Evolutionary conservation across 2,113 vertebrate species (phyloP), one percentile per base, ranked within the genome.

Genomic region (Conger conger): DNA sequence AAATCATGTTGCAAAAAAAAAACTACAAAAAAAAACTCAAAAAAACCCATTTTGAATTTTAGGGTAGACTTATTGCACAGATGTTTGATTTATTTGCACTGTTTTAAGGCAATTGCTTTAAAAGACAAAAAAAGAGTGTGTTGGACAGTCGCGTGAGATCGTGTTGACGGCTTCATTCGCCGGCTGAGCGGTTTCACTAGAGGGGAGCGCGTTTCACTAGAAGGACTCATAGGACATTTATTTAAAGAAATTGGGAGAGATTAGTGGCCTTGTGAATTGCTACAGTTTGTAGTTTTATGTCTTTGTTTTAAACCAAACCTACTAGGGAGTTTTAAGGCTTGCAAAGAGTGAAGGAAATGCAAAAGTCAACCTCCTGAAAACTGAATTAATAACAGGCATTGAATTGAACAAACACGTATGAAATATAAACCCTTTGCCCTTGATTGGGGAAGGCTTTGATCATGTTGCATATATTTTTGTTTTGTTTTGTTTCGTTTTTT

Each of bases 1-100:
- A 88, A 86, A 88, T 90, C 86, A 45, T 85, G 82, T 91, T 93
- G 91, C 84, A 60, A 84, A 84, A 84, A 68, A 88, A 54, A 79
- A n/a, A n/a, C n/a, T n/a, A n/a, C n/a, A n/a, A n/a, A n/a, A n/a
- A n/a, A n/a, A n/a, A n/a, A n/a, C n/a, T n/a, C n/a, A n/a, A n/a
- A n/a, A n/a, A n/a, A n/a, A n/a, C n/a, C n/a, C 87, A 85, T 88
- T 86, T 60, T 82, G 89, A 89, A 76, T 88, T 84, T 78, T 92
- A 92, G 92, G 84, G 86, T 90, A 90, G 94, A 92, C 89, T 36
- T 93, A 90, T 94, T 93, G 93, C 93, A 95, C 92, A 92, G 88
- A 88, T 93, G 92, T 81, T 85, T 90, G 91, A 94, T 87, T 90
- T 85, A 90, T 94, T 95, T 96, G 96, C 95, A 96, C 95, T 93